Base-by-base conservation (phyloP, 2,888 invertebrate species). In the Microplitis deprimator region DNA sequence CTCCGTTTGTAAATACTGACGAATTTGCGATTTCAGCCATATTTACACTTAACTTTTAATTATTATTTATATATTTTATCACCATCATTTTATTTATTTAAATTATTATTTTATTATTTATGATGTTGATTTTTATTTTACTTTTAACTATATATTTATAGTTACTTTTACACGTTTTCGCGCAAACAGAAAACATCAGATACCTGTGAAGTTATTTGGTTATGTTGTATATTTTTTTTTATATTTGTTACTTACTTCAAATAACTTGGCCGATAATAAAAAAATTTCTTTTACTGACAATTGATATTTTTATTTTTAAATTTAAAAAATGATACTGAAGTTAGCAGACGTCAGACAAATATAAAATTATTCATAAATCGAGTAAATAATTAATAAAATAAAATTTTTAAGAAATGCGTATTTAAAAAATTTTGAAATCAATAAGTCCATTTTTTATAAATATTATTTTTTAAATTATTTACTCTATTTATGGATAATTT, bases 1-100 rank as follows among this genome's bases (percentile, higher is more conserved):
- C 81, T 6, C 85, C 84, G 80, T 86, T 87, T 84, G 86, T 87
- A 87, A 87, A 87, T 85, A 87, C 84, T 29, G 81, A 80, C 5
- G 83, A 81, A 80, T 82, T 83, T 41, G 83, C 84, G 70, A 86
- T 86, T 17, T 86, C 84, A 80, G 87, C 86, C 87, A 87, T 87
- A 79, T 80, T 81, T 62, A 62, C 8, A 61, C 5, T 17, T 7
- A 62, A n/a, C 5, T 10, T 62, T 61, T 39, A n/a, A n/a, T 10
- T 29, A 38, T 8, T 61, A 71, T 17, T 17, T 68, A 6, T 16
- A 60, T 79, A 50, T 50, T 50, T 50, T 78, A 29, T 50, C 20
- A 61, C 70, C 60, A 50, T 73, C 73, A 77, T 77, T 59, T 78
- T n/a, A 38, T 41, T 13, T 8, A 10, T 38, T 62, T 62, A 8